Conservation (phyloP, 1,140 invertebrate species). For the Drosophila nebulosa region DNA sequence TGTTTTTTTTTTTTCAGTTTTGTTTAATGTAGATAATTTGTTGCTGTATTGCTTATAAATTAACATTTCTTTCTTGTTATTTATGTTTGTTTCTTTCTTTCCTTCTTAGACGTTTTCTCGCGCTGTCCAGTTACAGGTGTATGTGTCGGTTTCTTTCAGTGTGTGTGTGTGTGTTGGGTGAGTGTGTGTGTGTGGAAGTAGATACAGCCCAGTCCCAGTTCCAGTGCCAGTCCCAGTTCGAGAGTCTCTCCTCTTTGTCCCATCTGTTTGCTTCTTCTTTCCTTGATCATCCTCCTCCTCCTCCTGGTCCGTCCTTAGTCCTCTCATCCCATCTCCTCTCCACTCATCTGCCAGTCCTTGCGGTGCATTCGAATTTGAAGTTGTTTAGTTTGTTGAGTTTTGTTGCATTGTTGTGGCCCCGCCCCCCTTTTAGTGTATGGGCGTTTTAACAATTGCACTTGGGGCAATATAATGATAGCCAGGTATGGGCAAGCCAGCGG, state of each 20-base stretch:
- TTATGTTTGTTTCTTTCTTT: conserved; percentile 7
- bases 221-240: not conserved
- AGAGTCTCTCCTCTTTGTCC: not conserved
- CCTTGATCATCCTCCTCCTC: no score
- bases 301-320: not conserved
- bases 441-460: conserved; percentile 94
- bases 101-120: conserved; percentile 50
- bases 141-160: not conserved
- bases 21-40: conserved; percentile 8
- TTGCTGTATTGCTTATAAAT: conserved; percentile 63
- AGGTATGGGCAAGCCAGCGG: conserved; percentile 92
- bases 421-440: conserved; percentile 88
- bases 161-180: not conserved
- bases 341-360: not conserved
- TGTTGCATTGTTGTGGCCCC: conserved; percentile 31
- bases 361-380: conserved; percentile 38
- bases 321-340: not conserved
- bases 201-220: conserved; percentile 9
- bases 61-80: conserved; percentile 41
- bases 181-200: not conserved
- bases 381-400: conserved; percentile 33
- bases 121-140: conserved; percentile 1
- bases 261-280: no score
- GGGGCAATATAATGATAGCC: conserved; percentile 95
- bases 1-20: conserved; percentile 1